A percentile compares a stretch with the other conserved stretches of the same genome.
Conservation (phyloP, 2,888 invertebrate species). For the Drosophila picticornis region DNA sequence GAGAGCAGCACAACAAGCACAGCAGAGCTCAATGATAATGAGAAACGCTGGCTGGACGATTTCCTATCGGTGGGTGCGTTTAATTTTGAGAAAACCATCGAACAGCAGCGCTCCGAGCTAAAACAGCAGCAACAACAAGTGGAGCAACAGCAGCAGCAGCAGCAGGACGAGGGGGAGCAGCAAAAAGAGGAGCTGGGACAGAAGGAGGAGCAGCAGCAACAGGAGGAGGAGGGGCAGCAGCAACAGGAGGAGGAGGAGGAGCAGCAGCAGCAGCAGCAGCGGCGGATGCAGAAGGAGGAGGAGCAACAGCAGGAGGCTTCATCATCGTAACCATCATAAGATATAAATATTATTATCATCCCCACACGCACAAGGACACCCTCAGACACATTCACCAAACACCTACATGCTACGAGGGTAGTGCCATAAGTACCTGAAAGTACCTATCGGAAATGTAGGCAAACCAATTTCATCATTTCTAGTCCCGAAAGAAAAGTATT, state of each 20-base stretch:
- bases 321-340: constrained; percentile 56
- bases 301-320: constrained; percentile 28
- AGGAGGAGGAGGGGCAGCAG: constrained; percentile 18
- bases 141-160: constrained; percentile 18
- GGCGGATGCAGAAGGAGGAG: neutral
- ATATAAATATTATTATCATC: constrained; percentile 58
- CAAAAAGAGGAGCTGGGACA: constrained; percentile 9
- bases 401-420: constrained; percentile 7
- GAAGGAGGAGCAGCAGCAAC: constrained; percentile 7
- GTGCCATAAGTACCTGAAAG: neutral
- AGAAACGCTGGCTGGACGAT: constrained; percentile 84
- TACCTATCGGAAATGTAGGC: neutral
- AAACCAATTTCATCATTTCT: neutral
- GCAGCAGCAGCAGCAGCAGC: constrained; percentile 13
- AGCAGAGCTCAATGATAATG: constrained; percentile 78
- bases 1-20: constrained; percentile 43
- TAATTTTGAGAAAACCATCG: constrained; percentile 79
- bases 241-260: constrained; percentile 11
- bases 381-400: neutral
- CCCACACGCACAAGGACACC: constrained; percentile 19
- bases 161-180: constrained; percentile 14
- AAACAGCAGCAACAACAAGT: constrained; percentile 36
- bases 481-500: neutral
- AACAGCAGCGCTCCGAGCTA: constrained; percentile 50
- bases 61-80: constrained; percentile 82